These are phyloP conservation scores for Thaleichthys pacificus DNA, from an alignment of 2,797 vertebrate genomes.

Conservation along the genomic window DNA sequence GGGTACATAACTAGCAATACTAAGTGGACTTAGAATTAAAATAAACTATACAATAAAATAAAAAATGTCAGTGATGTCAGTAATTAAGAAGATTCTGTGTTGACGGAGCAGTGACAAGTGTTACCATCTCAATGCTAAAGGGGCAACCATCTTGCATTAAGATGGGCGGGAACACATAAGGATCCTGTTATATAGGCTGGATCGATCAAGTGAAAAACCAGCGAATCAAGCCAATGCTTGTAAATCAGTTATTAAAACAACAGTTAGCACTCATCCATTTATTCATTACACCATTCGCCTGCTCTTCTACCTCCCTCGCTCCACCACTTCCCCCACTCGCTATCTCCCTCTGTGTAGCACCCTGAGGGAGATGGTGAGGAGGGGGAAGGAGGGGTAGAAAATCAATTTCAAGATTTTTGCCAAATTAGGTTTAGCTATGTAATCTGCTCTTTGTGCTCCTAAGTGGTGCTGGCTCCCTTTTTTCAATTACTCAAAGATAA, in stretches of 20 bases:
- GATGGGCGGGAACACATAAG: conserved; percentile 58
- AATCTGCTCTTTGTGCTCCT: conserved; percentile 84
- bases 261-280: conserved; percentile 38
- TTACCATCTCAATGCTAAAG: conserved; percentile 61
- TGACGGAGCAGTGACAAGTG: conserved; percentile 62
- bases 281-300: conserved; percentile 20
- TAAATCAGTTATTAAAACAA: conserved; percentile 70
- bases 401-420: conserved; percentile 81
- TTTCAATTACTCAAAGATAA: conserved; percentile 85
- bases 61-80: conserved; percentile 51
- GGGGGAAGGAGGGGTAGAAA: conserved; percentile 68
- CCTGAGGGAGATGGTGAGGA: conserved; percentile 56
- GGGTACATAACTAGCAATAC: no score
- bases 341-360: conserved; percentile 8
- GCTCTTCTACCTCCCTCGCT: conserved; percentile 43
- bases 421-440: conserved; percentile 85
- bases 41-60: no score
- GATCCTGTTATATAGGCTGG: conserved; percentile 60
- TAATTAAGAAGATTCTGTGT: conserved; percentile 74
- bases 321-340: background rate
- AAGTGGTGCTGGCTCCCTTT: conserved; percentile 76
- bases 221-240: conserved; percentile 61
- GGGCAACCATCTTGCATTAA: conserved; percentile 52
- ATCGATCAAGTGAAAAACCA: conserved; percentile 73
- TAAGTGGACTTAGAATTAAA: no score